Percentiles rank a stretch among this genome's conserved stretches.
These are phyloP conservation scores for Slavum lentiscoides DNA, from an alignment of 2,888 invertebrate genomes.

Conservation along the genomic window DNA sequence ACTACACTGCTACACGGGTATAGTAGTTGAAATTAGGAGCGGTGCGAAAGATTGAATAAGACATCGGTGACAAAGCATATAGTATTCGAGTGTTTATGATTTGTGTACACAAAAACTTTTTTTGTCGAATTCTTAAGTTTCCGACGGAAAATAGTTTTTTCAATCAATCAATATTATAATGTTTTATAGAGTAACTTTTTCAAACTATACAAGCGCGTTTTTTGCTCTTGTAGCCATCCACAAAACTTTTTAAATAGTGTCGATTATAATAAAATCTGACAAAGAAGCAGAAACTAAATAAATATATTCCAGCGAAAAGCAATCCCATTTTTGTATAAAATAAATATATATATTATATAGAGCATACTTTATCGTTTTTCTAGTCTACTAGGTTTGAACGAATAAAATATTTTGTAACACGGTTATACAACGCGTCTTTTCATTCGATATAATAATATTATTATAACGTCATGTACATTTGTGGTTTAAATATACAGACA, in stretches of 20 bases:
- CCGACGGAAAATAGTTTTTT: neutral
- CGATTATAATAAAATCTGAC: constrained; percentile 6
- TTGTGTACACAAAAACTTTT: neutral
- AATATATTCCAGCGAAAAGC: neutral
- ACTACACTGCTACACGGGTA: no score
- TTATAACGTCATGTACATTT: neutral
- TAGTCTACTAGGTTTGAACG: constrained; percentile 2
- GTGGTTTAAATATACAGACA: neutral
- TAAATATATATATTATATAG: neutral
- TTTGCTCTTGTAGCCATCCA: neutral
- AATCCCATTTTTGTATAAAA: neutral
- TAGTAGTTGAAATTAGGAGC: no score
- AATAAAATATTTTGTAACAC: constrained; percentile 3
- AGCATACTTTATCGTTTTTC: constrained; percentile 25
- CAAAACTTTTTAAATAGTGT: constrained; percentile 19
- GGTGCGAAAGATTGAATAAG: no score
- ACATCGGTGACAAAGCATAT: no score
- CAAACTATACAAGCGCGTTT: neutral
- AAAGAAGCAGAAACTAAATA: constrained; percentile 5
- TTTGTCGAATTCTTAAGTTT: neutral
- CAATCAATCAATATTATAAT: neutral
- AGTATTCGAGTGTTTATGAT: neutral
- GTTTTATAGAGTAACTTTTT: neutral
- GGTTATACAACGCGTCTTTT: neutral
- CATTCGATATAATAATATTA: neutral